Base-by-base conservation (phyloP, 92 coral and sea anemone genomes). In the Zoanthus sansibaricus region DNA sequence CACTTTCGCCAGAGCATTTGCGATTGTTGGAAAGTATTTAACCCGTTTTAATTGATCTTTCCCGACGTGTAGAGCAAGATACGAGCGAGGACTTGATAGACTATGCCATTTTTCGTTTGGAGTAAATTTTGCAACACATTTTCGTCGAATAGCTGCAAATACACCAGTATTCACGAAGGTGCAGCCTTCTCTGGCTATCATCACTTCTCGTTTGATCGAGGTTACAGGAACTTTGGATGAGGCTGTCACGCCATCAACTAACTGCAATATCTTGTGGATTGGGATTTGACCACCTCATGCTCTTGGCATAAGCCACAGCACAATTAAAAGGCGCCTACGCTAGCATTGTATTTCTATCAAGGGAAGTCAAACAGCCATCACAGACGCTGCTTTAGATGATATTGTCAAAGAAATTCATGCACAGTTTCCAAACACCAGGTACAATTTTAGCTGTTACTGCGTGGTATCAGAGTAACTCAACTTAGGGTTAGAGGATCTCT, bases 11-110 rank as follows among this genome's bases (percentile, higher is more conserved):
- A 72, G 74, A 75, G 61, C 84, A 77, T 33, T 58, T 74, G 18
- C 78, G 30, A 10, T 74, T 82, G 17, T 16, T 82, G 87, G 25
- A 67, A 62, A 52, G 68, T 54, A 72, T 88, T 80, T 78, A 88
- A 16, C 85, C 7, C 9, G 66, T 49, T n/a, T 76, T 92, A 45
- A 61, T 89, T 42, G 94, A 92, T 75, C 82, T 92, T 37, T 73
- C 92, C 7, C 82, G 90, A 75, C 82, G 94, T 69, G 69, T 92
- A n/a, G 88, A 92, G 76, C 86, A 92, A 76, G 94, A 86, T 47
- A 67, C 83, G 31, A 89, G 68, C 67, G 90, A 89, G 56, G 89
- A 88, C 78, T 82, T 89, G 54, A 78, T 78, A 15, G 90, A 92
- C 52, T 92, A 61, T 20, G 78, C 80, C 12, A 21, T 89, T 42